Base-by-base conservation (phyloP, 2,888 invertebrate genomes). In the Dastarcus helophoroides region DNA sequence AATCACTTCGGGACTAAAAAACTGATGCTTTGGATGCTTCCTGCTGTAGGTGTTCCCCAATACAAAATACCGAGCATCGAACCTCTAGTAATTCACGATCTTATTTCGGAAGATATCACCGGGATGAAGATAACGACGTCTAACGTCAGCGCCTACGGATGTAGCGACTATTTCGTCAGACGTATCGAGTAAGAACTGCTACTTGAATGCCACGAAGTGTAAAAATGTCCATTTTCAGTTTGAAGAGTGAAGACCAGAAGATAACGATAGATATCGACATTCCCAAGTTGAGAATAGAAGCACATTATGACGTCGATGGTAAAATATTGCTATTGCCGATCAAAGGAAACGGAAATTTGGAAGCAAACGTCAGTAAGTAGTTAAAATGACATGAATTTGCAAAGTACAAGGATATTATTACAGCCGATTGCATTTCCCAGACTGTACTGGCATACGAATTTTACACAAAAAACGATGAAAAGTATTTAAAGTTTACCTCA, bases 11-110 rank as follows among this genome's bases (percentile, higher is more conserved):
- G n/a, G n/a, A n/a, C n/a, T n/a, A n/a, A n/a, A n/a, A n/a, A n/a
- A n/a, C n/a, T n/a, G n/a, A n/a, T n/a, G n/a, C n/a, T n/a, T n/a
- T n/a, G n/a, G n/a, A n/a, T n/a, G n/a, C n/a, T n/a, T n/a, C n/a
- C n/a, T n/a, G n/a, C n/a, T n/a, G n/a, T n/a, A 62, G 62, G 69
- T 13, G 61, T 67, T 6, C 66, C 71, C 1, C 69, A 71, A 36
- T 63, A 68, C 37, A 62, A 66, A 22, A 64, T 73, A 32, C 73
- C 73, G 0, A 60, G 65, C 9, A 46, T 73, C 30, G 73, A 73
- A 44, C 73, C 73, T 1, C 50, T 71, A 15, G 29, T 59, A 3
- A 51, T 69, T 37, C 56, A 64, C 29, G 67, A 70, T 41, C 46
- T 71, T 9, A 59, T 64, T n/a, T 58, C 64, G 0, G 56, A 67